These are phyloP conservation scores for Molanna angustata DNA, from an alignment of 2,888 invertebrate species.

Conservation along the genomic window DNA sequence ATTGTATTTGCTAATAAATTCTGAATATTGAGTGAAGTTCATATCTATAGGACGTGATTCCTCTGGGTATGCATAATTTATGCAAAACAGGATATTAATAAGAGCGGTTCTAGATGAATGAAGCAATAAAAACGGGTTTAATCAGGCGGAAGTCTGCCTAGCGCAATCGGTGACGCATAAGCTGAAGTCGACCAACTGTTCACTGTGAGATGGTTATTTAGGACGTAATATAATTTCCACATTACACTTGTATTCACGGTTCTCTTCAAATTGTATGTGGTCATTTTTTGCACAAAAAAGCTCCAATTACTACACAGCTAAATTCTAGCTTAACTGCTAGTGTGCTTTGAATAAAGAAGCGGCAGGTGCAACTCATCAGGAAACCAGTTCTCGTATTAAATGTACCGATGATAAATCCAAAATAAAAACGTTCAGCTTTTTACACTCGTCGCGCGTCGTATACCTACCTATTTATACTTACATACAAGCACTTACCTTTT, in stretches of 20 bases:
- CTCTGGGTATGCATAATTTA: conserved; percentile 1
- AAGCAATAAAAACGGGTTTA: conserved; percentile 7
- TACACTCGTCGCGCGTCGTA: too few relatives aligned
- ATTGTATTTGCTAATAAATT: too few relatives aligned
- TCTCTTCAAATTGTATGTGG: not conserved
- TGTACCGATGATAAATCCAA: not conserved
- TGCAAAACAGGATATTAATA: conserved; percentile 1
- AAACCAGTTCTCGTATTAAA: not conserved
- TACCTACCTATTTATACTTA: too few relatives aligned
- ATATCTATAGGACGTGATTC: not conserved
- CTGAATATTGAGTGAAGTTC: too few relatives aligned
- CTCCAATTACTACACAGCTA: not conserved
- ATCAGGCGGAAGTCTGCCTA: conserved; percentile 1
- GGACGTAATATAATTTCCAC: not conserved
- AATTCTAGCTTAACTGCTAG: conserved; percentile 1
- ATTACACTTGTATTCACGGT: too few relatives aligned
- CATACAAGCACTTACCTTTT: too few relatives aligned
- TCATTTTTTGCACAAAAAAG: not conserved
- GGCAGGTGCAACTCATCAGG: not conserved
- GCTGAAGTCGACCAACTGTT: too few relatives aligned
- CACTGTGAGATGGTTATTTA: too few relatives aligned
- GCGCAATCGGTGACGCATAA: too few relatives aligned
- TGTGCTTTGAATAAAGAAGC: conserved; percentile 1
- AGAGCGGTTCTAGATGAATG: not conserved
- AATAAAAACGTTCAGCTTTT: too few relatives aligned